Evolutionary conservation across 2,888 invertebrate species (phyloP).

Genomic region (Limenitis camilla): DNA sequence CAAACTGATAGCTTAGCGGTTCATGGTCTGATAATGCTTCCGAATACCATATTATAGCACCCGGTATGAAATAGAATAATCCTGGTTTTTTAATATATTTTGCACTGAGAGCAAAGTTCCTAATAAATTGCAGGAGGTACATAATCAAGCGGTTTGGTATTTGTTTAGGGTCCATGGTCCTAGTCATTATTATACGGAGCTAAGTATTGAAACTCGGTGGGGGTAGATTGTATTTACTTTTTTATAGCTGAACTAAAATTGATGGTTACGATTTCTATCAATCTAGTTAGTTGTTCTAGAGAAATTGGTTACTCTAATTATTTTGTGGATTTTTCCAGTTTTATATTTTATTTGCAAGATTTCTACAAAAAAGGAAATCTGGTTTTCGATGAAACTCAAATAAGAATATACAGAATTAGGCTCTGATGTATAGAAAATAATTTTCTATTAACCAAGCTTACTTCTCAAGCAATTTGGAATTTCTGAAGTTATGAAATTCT

Average conservation of each 20-base stretch:
- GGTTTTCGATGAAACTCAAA: too few species aligned
- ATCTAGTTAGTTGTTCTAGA: background rate
- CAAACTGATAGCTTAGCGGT: constrained; percentile 52
- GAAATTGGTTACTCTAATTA: too few species aligned
- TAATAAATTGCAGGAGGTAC: constrained; percentile 38
- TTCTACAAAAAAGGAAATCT: too few species aligned
- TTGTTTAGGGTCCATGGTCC: constrained; percentile 65
- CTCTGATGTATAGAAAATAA: too few species aligned
- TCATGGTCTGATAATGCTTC: constrained; percentile 52
- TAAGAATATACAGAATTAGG: too few species aligned
- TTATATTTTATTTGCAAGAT: too few species aligned
- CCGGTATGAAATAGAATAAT: constrained; percentile 36
- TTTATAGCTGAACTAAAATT: constrained; percentile 21
- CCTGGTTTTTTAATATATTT: constrained; percentile 43
- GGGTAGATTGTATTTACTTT: constrained; percentile 34
- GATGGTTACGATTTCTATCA: too few species aligned
- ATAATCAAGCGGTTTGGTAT: constrained; percentile 31
- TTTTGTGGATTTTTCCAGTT: too few species aligned
- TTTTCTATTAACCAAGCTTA: too few species aligned
- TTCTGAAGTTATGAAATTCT: too few species aligned
- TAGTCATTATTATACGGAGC: constrained; percentile 67
- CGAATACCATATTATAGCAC: constrained; percentile 39
- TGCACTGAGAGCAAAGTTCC: constrained; percentile 69
- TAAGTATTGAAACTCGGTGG: constrained; percentile 50
- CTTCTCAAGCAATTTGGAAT: too few species aligned